These are phyloP conservation scores for Fundulus diaphanus DNA, from an alignment of 2,797 vertebrate species.

Conservation along the genomic window DNA sequence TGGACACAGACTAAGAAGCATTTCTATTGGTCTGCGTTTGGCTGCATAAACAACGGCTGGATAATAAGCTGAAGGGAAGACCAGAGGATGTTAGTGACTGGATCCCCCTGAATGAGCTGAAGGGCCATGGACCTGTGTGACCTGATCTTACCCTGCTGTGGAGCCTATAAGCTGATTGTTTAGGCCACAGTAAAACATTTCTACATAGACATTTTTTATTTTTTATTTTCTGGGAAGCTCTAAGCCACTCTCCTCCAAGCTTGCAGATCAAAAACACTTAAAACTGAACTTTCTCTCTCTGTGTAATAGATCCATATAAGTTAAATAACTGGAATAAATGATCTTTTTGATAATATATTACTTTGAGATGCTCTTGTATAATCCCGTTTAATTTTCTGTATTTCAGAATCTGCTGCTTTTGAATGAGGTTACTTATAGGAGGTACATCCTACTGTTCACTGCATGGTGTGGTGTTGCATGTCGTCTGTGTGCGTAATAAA, in stretches of 20 bases:
- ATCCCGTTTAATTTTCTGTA: slow-evolving; percentile 18
- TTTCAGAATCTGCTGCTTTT: slow-evolving; percentile 60
- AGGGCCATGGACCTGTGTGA: too few relatives aligned
- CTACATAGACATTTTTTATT: neutral
- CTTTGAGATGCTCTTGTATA: neutral
- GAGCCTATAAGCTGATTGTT: neutral
- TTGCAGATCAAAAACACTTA: neutral
- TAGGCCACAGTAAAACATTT: neutral
- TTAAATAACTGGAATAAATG: neutral
- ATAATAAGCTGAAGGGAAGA: too few relatives aligned
- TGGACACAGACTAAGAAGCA: too few relatives aligned
- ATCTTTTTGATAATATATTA: neutral
- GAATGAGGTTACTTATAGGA: slow-evolving; percentile 48
- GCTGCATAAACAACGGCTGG: too few relatives aligned
- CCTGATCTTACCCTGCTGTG: too few relatives aligned
- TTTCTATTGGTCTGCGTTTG: too few relatives aligned
- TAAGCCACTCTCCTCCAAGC: neutral
- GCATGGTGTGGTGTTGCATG: slow-evolving; percentile 60
- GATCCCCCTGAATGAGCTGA: too few relatives aligned
- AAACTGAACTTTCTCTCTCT: neutral
- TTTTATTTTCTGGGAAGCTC: neutral
- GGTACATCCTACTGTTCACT: slow-evolving; percentile 49
- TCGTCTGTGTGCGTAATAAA: neutral
- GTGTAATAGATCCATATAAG: neutral
- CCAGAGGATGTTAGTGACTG: too few relatives aligned